phyloP scores from a whole-genome alignment of 2,797 vertebrate species.

The Enteromius mattozi region DNA sequence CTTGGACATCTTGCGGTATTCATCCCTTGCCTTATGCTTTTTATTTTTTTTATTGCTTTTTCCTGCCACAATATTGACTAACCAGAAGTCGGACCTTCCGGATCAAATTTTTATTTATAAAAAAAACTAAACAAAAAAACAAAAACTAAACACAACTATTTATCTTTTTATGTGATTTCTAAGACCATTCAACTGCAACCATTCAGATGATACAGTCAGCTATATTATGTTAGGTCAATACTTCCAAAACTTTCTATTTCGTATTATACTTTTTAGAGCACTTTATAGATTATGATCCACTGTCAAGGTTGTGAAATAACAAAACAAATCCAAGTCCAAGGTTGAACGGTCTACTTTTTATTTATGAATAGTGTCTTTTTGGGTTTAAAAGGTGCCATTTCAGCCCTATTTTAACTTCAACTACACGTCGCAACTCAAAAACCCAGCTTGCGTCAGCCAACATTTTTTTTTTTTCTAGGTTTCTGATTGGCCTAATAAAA shows the following conservation, averaged over 20 bases:
- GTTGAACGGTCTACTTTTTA: background rate
- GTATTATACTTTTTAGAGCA: background rate
- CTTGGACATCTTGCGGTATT: background rate
- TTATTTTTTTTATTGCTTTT: background rate
- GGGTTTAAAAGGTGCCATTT: background rate
- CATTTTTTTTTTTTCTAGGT: background rate
- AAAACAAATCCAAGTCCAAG: background rate
- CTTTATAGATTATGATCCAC: background rate
- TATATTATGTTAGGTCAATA: background rate
- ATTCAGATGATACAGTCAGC: background rate
- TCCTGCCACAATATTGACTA: slow-evolving; percentile 2
- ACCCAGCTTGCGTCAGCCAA: background rate
- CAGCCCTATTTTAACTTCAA: background rate
- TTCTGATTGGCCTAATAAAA: background rate
- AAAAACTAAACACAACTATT: background rate
- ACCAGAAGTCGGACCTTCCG: background rate
- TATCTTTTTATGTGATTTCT: background rate
- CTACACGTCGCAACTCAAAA: background rate
- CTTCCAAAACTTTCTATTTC: background rate
- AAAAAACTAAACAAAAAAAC: background rate
- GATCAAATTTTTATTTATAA: background rate
- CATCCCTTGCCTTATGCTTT: background rate
- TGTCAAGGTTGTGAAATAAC: background rate
- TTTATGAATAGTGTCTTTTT: background rate
- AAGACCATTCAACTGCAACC: background rate